Conservation (phyloP, 2,888 invertebrate genomes). For the Pasiphila rectangulata region DNA sequence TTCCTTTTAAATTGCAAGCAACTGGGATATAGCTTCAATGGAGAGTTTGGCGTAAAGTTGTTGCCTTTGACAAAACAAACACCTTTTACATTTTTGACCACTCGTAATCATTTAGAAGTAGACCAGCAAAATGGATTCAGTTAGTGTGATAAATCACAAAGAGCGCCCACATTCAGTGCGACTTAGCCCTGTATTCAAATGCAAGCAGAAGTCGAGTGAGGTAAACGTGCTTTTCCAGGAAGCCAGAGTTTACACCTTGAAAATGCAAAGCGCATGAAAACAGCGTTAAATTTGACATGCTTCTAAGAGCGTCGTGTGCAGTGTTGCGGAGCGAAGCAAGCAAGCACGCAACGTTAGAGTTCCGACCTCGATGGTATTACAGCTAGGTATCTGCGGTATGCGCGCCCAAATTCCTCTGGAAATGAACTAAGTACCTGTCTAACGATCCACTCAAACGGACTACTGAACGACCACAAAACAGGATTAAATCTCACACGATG, state of each 20-base stretch:
- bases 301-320: constrained; percentile 5
- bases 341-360: constrained; percentile 16
- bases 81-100: too few relatives aligned
- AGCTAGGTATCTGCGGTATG: constrained; percentile 8
- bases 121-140: neutral
- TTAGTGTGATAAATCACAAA: neutral
- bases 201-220: constrained; percentile 2
- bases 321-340: constrained; percentile 13
- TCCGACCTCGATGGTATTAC: constrained; percentile 17
- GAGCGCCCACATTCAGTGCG: neutral
- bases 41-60: too few relatives aligned
- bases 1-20: neutral
- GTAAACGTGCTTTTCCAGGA: constrained; percentile 6
- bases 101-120: neutral
- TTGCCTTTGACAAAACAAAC: too few relatives aligned
- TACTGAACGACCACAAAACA: neutral
- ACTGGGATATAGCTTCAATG: too few relatives aligned
- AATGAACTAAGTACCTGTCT: constrained; percentile 10
- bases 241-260: constrained; percentile 6
- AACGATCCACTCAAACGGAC: neutral
- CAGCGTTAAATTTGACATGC: constrained; percentile 18
- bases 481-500: too few relatives aligned
- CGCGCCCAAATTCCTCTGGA: constrained; percentile 12
- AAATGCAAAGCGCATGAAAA: constrained; percentile 21
- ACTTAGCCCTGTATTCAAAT: constrained; percentile 5